Conservation (phyloP, 1,140 invertebrate genomes). For the Euwallacea fornicatus region DNA sequence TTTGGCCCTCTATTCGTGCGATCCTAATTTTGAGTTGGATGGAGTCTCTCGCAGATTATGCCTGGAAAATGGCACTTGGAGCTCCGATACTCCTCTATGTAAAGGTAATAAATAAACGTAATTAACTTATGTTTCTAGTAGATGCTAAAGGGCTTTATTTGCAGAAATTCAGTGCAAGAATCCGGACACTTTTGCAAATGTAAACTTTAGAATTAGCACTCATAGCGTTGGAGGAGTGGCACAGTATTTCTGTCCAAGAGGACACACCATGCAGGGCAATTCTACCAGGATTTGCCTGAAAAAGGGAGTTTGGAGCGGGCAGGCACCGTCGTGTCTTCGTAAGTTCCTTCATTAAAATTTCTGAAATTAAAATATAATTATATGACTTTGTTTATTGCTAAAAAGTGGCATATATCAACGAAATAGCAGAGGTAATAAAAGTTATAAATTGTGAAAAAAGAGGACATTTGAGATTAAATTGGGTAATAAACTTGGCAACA, state of each 20-base stretch:
- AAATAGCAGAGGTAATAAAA: no score
- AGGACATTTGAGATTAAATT: no score
- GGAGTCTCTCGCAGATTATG: conserved; percentile 80
- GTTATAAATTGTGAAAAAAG: no score
- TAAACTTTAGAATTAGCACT: conserved; percentile 61
- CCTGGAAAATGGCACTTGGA: conserved; percentile 87
- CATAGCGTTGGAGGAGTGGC: conserved; percentile 75
- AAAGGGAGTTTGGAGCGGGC: conserved; percentile 81
- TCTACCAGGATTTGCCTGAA: conserved; percentile 73
- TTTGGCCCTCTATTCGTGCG: conserved; percentile 80
- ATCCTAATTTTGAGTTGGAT: conserved; percentile 77
- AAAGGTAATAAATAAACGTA: conserved; percentile 58
- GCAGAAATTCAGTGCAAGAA: conserved; percentile 77
- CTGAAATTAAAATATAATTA: background rate
- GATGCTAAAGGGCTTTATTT: conserved; percentile 34
- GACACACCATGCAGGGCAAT: conserved; percentile 79
- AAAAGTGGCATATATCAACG: no score
- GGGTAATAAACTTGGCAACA: no score
- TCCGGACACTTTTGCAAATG: conserved; percentile 64
- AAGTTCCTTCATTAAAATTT: conserved; percentile 36
- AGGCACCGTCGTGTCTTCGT: conserved; percentile 78
- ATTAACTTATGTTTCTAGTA: background rate
- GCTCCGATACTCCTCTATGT: conserved; percentile 74
- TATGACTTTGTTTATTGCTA: no score
- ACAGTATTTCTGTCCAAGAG: conserved; percentile 79